Percentiles rank a stretch among this genome's conserved stretches.
These are phyloP conservation scores for Oscheius sp. DNA, from an alignment of 2,888 invertebrate species.

Conservation along the genomic window DNA sequence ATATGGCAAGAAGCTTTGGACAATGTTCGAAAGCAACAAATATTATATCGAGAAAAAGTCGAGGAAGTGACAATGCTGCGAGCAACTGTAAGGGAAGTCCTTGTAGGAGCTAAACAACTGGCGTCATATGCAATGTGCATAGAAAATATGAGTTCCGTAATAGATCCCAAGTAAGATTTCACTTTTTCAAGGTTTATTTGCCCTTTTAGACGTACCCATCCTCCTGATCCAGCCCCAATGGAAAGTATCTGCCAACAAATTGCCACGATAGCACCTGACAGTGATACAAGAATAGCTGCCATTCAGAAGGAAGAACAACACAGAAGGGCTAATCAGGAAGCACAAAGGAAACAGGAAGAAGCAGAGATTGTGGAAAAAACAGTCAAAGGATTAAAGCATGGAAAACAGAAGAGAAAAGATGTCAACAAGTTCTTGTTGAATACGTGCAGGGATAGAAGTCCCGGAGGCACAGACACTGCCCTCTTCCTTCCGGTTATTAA, in stretches of 20 bases:
- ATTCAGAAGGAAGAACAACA: conserved; percentile 63
- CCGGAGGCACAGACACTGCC: conserved; percentile 61
- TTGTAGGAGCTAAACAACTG: conserved; percentile 54
- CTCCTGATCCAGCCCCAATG: conserved; percentile 71
- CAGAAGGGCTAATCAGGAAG: conserved; percentile 48
- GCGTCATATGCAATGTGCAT: conserved; percentile 57
- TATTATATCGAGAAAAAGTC: conserved; percentile 75
- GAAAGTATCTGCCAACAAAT: conserved; percentile 73
- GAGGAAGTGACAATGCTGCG: conserved; percentile 40
- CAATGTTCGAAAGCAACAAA: conserved; percentile 82
- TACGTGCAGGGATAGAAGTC: conserved; percentile 56
- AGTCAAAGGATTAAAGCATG: conserved; percentile 55
- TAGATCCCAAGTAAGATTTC: conserved; percentile 52
- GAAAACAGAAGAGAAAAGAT: conserved; percentile 45
- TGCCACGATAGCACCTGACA: conserved; percentile 74
- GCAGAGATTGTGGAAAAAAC: conserved; percentile 39
- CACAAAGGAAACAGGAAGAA: conserved; percentile 50
- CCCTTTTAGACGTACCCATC: conserved; percentile 54
- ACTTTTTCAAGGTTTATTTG: not conserved
- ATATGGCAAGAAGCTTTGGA: conserved; percentile 83
- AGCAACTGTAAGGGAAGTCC: conserved; percentile 51
- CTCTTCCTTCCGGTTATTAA: conserved; percentile 51
- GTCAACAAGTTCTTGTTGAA: conserved; percentile 41
- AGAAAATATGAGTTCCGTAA: conserved; percentile 56
- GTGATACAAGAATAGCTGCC: conserved; percentile 59